Evolutionary conservation across 1,140 invertebrate species (phyloP).

Genomic region (Lepidostoma basale): DNA sequence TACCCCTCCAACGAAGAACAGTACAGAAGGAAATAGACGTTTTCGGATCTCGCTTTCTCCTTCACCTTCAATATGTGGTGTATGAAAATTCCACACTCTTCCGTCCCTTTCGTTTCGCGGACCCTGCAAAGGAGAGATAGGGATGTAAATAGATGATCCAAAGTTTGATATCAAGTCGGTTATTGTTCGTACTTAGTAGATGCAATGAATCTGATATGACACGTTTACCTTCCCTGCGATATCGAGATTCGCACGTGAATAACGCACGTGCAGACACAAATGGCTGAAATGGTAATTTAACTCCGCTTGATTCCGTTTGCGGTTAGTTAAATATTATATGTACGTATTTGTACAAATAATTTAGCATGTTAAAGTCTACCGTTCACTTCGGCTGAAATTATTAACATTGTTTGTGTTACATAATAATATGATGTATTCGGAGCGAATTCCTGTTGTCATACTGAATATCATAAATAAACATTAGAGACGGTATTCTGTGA

Average conservation of each 20-base stretch:
- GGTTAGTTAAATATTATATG: neutral
- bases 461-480: too few relatives aligned
- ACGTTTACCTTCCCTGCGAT: neutral
- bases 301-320: neutral
- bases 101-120: neutral
- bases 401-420: neutral
- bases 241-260: neutral
- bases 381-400: neutral
- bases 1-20: neutral
- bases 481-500: too few relatives aligned
- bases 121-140: neutral
- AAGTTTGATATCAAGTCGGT: slow-evolving; percentile 1
- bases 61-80: neutral
- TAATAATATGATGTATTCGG: neutral
- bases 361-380: neutral
- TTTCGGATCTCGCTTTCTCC: slow-evolving; percentile 9
- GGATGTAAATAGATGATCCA: neutral
- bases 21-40: slow-evolving; percentile 14
- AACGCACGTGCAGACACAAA: neutral
- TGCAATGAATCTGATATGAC: slow-evolving; percentile 27
- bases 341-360: neutral
- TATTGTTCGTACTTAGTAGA: slow-evolving; percentile 22
- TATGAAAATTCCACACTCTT: slow-evolving; percentile 12
- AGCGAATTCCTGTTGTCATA: neutral
- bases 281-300: neutral